Base-by-base conservation (phyloP, 64 coral and sea anemone genomes). In the Stichodactyla helianthus region DNA sequence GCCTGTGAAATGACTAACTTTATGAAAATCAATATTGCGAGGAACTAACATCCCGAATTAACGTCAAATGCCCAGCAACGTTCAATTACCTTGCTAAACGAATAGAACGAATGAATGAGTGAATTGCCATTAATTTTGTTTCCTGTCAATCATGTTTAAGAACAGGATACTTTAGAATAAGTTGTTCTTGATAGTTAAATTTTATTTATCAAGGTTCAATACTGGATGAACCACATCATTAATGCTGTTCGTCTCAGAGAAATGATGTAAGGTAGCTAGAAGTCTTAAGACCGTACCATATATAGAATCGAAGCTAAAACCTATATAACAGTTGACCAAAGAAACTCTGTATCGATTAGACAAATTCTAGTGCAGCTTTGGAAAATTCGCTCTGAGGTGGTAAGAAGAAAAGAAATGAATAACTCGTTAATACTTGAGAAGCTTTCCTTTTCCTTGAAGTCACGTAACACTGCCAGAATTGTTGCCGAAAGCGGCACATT, bases 401-500 rank as follows among this genome's bases (percentile, higher is more conserved):
- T 74, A 74, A 74, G 68, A 74, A 13, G 62, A 9, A 0, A 13
- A 6, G 20, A 53, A 53, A 81, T 81, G 51, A 81, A 81, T 54
- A 51, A 81, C 78, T 52, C 35, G 52, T 51, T 54, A 19, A 81
- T 54, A 18, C 52, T 81, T 51, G 51, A 51, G 35, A 81, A 54
- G 15, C 19, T 81, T 4, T 51, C 13, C 52, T 15, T 15, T 17
- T 14, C 14, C 15, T 81, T 81, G 50, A 12, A 53, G 17, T 81
- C 78, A 17, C 78, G 78, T 9, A 81, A 50, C 78, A 81, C 78
- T 20, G 78, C 35, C 52, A 51, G 78, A 52, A 28, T 53, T 51
- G 60, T 89, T 14, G 11, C 67, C 1, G 88, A 89, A 74, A 55
- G 79, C 71, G 63, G 81, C 19, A 14, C 55, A 31, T 76, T 84